These are phyloP conservation scores for Distichodus sexfasciatus DNA, from an alignment of 2,797 vertebrate species.

Conservation along the genomic window DNA sequence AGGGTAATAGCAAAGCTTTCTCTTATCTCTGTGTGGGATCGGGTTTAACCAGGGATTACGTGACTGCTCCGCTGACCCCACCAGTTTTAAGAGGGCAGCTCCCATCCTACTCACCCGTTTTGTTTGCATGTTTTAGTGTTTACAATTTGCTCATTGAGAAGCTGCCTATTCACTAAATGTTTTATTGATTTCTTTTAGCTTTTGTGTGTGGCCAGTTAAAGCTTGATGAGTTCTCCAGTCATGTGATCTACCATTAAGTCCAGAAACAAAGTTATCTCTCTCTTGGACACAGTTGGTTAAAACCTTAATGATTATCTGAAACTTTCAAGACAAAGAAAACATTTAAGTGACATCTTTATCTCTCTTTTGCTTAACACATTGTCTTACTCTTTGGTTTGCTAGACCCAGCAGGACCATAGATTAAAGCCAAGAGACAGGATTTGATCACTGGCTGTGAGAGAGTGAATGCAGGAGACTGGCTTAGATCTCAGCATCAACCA, in stretches of 20 bases:
- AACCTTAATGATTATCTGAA: too few species aligned
- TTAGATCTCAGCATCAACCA: too few species aligned
- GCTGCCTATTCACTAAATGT: neutral
- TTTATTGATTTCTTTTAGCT: neutral
- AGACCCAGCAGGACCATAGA: constrained; percentile 62
- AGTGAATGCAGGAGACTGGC: constrained; percentile 42
- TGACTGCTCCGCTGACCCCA: constrained; percentile 15
- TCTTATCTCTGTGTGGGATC: constrained; percentile 43
- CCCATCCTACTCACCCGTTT: constrained; percentile 7
- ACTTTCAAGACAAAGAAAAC: too few species aligned
- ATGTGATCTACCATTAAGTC: neutral
- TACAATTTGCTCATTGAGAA: neutral
- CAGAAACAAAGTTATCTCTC: neutral
- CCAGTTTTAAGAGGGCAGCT: constrained; percentile 23
- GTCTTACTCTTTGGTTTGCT: constrained; percentile 47
- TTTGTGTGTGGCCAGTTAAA: neutral
- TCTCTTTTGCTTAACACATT: neutral
- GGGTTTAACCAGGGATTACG: constrained; percentile 29
- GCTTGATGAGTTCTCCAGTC: neutral
- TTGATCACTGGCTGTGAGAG: neutral
- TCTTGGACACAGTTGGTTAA: too few species aligned
- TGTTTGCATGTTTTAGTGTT: constrained; percentile 2
- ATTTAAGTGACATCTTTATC: too few species aligned
- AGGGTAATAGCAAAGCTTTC: constrained; percentile 9
- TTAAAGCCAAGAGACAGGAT: constrained; percentile 47